Evolutionary conservation across 1,140 invertebrate species (phyloP), one percentile per base, ranked within the genome.

Genomic region (Drosophila sturtevanti): DNA sequence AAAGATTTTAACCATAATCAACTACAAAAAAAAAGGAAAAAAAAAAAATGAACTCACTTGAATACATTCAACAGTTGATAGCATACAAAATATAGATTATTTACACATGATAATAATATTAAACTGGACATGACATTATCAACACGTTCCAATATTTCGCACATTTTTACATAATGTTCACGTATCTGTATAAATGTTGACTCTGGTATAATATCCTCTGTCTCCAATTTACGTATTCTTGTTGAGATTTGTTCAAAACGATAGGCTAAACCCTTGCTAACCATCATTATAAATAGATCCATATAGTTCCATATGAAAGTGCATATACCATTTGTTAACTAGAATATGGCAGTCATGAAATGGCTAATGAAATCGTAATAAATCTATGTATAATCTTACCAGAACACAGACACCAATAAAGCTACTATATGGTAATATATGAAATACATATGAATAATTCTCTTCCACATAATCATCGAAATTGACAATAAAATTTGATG

Each of bases 1-100:
- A 2, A 31, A 60, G 7, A 2, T 0, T 16, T 21, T 21, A 11
- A 11, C 14, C 31, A 22, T 12, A 21, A 12, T 12, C 6, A 35
- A 7, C 10, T 35, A 10, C n/a, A n/a, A n/a, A n/a, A n/a, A n/a
- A n/a, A n/a, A 35, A 9, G 2, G 34, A 9, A 4, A 35, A 35
- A 7, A 2, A 2, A 31, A 2, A 14, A 37, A n/a, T 56, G 31
- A 21, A 71, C 93, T 48, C 64, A 96, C 96, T 95, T 94, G 21
- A 96, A 92, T 54, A 94, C 95, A 77, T 96, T 94, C 0, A 96
- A 93, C 9, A 96, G 92, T 80, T 96, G 95, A 1, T 95, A 91
- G 72, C 95, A 95, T 31, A 96, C 94, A 72, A 95, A 96, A 75
- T 96, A 96, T 1, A 96, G 91, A 89, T 96, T 96, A 67, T 94